phyloP scores from a whole-genome alignment of 2,888 invertebrate genomes.

The Linnaemya vulpina region DNA sequence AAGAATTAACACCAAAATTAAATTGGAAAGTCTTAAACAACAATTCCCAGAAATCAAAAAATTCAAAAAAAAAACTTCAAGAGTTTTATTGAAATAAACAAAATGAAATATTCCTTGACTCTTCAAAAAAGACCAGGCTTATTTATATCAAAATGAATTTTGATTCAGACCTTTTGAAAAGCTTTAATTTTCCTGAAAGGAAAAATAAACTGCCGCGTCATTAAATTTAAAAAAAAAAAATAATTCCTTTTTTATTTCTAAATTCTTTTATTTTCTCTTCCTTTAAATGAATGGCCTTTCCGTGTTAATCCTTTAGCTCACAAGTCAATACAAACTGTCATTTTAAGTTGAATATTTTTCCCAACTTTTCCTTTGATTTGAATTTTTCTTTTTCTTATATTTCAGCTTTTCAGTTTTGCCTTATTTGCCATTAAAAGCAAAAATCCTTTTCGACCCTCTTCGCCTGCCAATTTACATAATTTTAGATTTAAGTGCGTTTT shows the following conservation, averaged over 20 bases:
- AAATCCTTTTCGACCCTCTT: neutral
- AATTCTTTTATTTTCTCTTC: neutral
- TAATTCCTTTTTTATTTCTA: neutral
- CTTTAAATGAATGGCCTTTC: neutral
- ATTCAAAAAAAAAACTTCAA: too few relatives aligned
- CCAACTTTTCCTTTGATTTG: neutral
- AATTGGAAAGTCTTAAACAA: too few relatives aligned
- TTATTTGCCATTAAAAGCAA: slow-evolving; percentile 38
- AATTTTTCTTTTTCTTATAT: neutral
- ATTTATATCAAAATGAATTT: neutral
- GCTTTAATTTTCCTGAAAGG: neutral
- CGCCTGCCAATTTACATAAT: slow-evolving; percentile 13
- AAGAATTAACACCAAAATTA: too few relatives aligned
- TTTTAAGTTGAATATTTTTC: neutral
- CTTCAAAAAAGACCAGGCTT: too few relatives aligned
- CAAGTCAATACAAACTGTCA: neutral
- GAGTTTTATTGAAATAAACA: too few relatives aligned
- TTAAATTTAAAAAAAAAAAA: neutral
- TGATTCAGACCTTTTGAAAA: too few relatives aligned
- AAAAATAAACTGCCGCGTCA: neutral
- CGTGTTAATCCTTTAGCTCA: slow-evolving; percentile 1
- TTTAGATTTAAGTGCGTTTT: slow-evolving; percentile 37
- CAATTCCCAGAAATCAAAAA: too few relatives aligned
- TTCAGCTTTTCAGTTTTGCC: neutral
- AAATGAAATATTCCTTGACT: too few relatives aligned